Evolutionary conservation across 2,113 vertebrate species (phyloP).

Genomic region (Eretmochelys imbricata): DNA sequence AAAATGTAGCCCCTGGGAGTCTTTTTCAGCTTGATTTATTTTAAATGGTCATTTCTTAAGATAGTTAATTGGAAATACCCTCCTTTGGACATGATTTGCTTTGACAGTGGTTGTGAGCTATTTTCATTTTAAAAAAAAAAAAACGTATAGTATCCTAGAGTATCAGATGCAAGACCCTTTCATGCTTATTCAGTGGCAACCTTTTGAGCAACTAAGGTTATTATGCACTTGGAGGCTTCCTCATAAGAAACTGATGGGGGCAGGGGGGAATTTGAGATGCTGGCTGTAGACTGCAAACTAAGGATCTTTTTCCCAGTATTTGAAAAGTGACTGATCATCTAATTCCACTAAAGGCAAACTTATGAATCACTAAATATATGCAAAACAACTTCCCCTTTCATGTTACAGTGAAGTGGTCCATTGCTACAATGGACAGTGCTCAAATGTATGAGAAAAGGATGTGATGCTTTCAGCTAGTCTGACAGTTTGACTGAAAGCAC

Average conservation of each 20-base stretch:
- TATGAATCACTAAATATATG: neutral
- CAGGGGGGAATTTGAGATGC: neutral
- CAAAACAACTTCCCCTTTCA: accelerated
- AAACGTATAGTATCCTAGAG: too few relatives aligned
- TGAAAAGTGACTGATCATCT: neutral
- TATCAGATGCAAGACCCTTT: neutral
- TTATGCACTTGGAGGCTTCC: neutral
- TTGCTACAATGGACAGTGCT: neutral
- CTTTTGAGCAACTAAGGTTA: neutral
- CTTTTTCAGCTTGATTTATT: neutral
- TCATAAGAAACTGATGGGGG: too few relatives aligned
- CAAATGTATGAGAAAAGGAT: neutral
- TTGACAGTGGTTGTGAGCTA: neutral
- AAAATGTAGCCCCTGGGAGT: neutral
- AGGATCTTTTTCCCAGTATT: neutral
- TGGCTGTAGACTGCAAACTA: neutral
- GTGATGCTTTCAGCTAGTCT: accelerated
- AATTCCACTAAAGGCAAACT: neutral
- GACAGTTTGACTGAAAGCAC: neutral
- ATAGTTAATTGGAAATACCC: neutral
- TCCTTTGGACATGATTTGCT: neutral
- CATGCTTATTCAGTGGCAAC: neutral
- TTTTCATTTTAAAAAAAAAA: neutral
- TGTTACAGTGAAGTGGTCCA: accelerated
- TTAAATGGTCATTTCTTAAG: neutral